Conservation (phyloP, 2,113 vertebrate species). For the Hirundichthys speculiger region DNA sequence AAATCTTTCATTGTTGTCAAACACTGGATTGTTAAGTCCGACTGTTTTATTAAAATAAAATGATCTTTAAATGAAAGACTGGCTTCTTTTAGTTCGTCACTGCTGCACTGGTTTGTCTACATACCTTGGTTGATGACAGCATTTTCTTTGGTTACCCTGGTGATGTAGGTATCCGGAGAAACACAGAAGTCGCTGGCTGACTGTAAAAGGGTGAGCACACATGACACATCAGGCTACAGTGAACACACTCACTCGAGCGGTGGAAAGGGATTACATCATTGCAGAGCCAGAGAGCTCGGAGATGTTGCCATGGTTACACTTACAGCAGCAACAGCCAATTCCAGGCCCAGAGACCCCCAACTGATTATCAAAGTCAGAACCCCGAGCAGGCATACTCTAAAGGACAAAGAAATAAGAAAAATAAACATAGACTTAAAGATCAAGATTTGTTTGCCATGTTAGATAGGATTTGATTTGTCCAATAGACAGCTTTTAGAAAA, state of each 20-base stretch:
- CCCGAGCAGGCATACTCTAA: slow-evolving; percentile 91
- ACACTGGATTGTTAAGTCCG: no score
- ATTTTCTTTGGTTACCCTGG: slow-evolving; percentile 86
- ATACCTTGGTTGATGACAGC: slow-evolving; percentile 87
- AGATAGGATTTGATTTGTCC: background rate
- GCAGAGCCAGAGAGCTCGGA: slow-evolving; percentile 45
- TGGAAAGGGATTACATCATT: slow-evolving; percentile 65
- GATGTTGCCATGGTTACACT: slow-evolving; percentile 79
- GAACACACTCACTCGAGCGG: slow-evolving; percentile 20
- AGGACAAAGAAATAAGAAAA: slow-evolving; percentile 33
- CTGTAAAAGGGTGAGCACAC: slow-evolving; percentile 66
- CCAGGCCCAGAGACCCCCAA: slow-evolving; percentile 93
- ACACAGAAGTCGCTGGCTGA: slow-evolving; percentile 94
- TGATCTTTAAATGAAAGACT: no score
- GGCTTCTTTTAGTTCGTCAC: background rate
- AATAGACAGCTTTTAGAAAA: background rate
- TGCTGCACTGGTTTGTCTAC: background rate
- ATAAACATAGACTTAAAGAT: no score
- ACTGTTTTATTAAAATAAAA: no score
- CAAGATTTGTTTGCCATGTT: no score
- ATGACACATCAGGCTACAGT: slow-evolving; percentile 50
- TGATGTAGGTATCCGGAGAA: slow-evolving; percentile 87
- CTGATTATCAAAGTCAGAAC: slow-evolving; percentile 92
- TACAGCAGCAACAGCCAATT: slow-evolving; percentile 88
- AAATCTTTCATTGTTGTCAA: no score